Base-by-base conservation (phyloP, 2,797 vertebrate species). In the Cryptoprocta ferox region DNA sequence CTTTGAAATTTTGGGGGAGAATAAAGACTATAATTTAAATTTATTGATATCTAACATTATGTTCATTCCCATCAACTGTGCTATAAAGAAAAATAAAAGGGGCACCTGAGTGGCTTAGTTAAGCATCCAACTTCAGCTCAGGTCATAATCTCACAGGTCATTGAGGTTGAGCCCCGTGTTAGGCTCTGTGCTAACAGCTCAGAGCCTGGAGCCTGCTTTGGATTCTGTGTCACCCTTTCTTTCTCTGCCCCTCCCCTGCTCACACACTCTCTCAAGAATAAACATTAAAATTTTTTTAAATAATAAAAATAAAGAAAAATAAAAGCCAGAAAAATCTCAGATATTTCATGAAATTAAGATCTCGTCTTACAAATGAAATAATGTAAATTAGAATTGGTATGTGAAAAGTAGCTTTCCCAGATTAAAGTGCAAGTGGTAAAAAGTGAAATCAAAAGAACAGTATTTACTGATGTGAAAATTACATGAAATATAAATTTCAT, bases 291-390 rank as follows among this genome's bases (percentile, higher is more conserved):
- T 19, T 53, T 53, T 19, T 48, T 53, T 53, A 53, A 53, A 53
- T 53, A 53, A 53, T 39, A 24, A 73, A 15, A 90, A 79, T 59
- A 24, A 24, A 59, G 53, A 59, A 59, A 92, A 85, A 32, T n/a
- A 84, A 83, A 79, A 66, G 26, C 59, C 37, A 79, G 21, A 80
- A 84, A 80, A 75, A 59, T 45, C 30, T 66, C 61, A 84, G 24
- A 10, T 89, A 93, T 61, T 92, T 95, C 78, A 87, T 59, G 37
- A 78, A 92, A 91, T 87, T 90, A 96, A 89, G 35, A 87, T 59
- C 1, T 82, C 66, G 88, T 85, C 80, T 95, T 89, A 37, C 63
- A 96, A 94, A 89, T 83, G 45, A 96, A 95, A 42, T 91, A 53
- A 91, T 85, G 76, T 91, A 53, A 93, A 76, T 92, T 81, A 96